These are phyloP conservation scores for Phymanthus crucifer DNA, from an alignment of 92 coral and sea anemone species.

Conservation along the genomic window DNA sequence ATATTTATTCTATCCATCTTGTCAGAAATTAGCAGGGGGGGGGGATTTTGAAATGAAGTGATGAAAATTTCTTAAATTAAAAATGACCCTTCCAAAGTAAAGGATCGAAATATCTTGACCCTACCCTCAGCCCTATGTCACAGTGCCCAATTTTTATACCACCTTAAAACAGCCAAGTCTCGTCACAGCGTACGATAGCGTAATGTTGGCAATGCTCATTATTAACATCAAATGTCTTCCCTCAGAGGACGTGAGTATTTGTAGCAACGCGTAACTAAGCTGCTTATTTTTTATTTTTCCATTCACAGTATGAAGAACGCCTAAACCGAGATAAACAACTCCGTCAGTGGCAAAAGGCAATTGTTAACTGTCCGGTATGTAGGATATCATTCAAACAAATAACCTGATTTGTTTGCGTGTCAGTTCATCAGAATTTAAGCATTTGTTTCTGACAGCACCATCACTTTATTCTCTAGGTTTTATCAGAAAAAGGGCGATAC, in stretches of 20 bases:
- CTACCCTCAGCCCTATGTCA: too few relatives aligned
- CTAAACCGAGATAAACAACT: constrained; percentile 73
- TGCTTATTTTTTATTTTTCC: background rate
- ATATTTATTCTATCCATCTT: background rate
- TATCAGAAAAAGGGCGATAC: constrained; percentile 78
- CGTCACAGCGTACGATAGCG: too few relatives aligned
- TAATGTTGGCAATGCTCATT: too few relatives aligned
- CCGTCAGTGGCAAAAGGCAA: constrained; percentile 67
- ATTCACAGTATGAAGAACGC: constrained; percentile 65
- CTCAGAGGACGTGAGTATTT: background rate
- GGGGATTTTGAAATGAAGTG: too few relatives aligned
- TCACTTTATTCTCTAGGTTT: constrained; percentile 42
- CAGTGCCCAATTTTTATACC: too few relatives aligned
- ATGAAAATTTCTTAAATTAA: too few relatives aligned
- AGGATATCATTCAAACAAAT: background rate
- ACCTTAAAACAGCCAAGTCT: too few relatives aligned
- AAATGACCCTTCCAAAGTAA: too few relatives aligned
- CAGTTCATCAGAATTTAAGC: background rate
- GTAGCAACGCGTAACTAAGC: background rate
- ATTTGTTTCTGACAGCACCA: background rate
- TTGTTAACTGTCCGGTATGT: constrained; percentile 88
- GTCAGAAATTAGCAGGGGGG: too few relatives aligned
- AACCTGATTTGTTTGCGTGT: too few relatives aligned
- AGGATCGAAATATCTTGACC: too few relatives aligned
- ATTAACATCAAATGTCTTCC: too few relatives aligned